Evolutionary conservation across 30 jellyfish, hydroid and myxozoan genomes (phyloP), one percentile per base, ranked within the genome.

Genomic region (Chironex yamaguchii): DNA sequence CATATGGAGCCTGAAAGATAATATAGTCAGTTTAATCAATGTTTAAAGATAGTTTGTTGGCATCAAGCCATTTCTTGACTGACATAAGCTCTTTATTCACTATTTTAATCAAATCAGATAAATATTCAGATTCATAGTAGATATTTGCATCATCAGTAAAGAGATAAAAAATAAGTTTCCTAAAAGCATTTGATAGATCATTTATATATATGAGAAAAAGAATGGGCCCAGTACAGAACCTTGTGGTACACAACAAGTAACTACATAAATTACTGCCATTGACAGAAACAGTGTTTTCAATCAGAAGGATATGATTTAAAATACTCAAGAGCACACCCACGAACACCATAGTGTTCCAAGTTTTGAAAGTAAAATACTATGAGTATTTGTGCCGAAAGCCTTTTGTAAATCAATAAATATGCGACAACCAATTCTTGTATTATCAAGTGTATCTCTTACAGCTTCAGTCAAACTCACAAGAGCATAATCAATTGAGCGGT

Each of bases 181-280:
- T 69, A 23, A 69, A 69, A 69, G 83, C 83, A 69, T 69, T 73
- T 36, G 86, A 52, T 49, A 73, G 79, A 48, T 73, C 79, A 73
- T 36, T 36, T 14, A 73, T 73, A 52, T 3, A 73, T 28, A 54
- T 54, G 25, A 54, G 71, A 32, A 54, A 54, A 6, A 54, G 71
- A 54, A 54, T 54, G 79, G 86, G 36, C 79, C 79, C 30, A 73
- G 79, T 73, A 73, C 93, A 35, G 93, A 82, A 67, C 93, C 91
- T 36, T 82, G 89, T 33, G 93, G 91, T 67, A 69, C 93, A 67
- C 93, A 79, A 29, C 62, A 29, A 34, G 32, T 81, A 49, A 81
- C 30, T 65, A 54, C 2, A 25, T 4, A 76, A 73, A 49, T 73
- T 73, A 49, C 81, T 48, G 48, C 80, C 86, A 73, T 73, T 54